Base-by-base conservation (phyloP, 64 coral and sea anemone genomes). In the Pocillopora damicornis region DNA sequence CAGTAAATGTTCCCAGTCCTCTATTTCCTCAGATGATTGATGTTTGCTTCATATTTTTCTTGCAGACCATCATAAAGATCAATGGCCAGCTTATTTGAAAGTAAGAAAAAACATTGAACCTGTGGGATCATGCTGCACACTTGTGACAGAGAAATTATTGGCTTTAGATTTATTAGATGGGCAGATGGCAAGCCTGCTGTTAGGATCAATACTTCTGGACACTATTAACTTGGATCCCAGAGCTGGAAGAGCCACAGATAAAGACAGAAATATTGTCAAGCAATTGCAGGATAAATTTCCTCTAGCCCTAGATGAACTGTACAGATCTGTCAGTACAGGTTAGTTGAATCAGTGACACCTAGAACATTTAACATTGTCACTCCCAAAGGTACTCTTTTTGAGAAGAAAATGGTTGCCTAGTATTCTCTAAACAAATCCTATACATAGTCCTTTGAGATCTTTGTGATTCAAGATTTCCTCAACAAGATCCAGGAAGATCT, bases 61-160 rank as follows among this genome's bases (percentile, higher is more conserved):
- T 80, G 4, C 34, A 96, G 94, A 96, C 81, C 94, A 96, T 87
- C 94, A 90, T 60, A 88, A 87, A 84, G 94, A 96, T 77, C 51
- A 75, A 13, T 89, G 58, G 62, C 87, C 80, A 23, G 12, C 45
- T 1, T 30, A 74, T 16, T 12, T 67, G 67, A 75, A 51, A 76
- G 86, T 73, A 38, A 84, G 60, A 18, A 96, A 96, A 75, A 90
- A 78, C 72, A 93, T 96, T 22, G 91, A 96, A 15, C 78, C 67
- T 56, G 94, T 96, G 78, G 94, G 94, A 80, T 96, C 94, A 1
- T 96, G 94, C 79, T 86, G 75, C 30, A 93, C 94, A 9, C 91
- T 96, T 83, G 71, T 96, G 5, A 88, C 94, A 11, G 94, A 96
- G 38, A 80, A 58, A 56, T 63, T 96, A n/a, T 37, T 96, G 64